phyloP scores from a whole-genome alignment of 2,797 vertebrate species.

The Tolypeutes matacus region DNA sequence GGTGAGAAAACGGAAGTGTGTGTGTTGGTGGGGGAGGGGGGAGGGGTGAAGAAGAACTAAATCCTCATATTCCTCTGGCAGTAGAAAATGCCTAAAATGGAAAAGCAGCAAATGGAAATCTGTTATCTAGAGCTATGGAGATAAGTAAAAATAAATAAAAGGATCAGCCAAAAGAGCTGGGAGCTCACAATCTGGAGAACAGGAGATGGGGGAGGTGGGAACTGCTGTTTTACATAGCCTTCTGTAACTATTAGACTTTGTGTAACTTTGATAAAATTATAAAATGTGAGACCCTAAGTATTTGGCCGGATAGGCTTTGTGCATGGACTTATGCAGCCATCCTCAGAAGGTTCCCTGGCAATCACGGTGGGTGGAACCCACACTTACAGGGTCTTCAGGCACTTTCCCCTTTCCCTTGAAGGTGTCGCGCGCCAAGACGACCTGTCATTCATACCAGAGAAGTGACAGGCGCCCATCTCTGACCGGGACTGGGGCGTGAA shows the following conservation, averaged over 20 bases:
- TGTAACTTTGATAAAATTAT: neutral
- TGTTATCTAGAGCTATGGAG: neutral
- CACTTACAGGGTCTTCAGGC: neutral
- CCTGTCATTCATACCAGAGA: neutral
- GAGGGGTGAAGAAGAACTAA: neutral
- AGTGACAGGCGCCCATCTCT: neutral
- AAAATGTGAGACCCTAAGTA: neutral
- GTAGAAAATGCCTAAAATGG: neutral
- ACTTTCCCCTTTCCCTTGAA: neutral
- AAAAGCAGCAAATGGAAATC: neutral
- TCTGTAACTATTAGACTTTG: neutral
- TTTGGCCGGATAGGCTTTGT: neutral
- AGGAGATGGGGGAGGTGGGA: too few species aligned
- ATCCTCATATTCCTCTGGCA: accelerated
- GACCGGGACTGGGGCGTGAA: neutral
- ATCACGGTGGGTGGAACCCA: neutral
- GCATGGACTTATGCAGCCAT: neutral
- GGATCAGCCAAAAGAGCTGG: neutral
- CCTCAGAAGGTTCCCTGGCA: neutral
- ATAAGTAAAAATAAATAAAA: too few species aligned
- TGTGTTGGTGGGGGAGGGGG: neutral
- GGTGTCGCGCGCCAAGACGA: neutral
- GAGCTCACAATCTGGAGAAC: neutral
- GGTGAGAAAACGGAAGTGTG: neutral
- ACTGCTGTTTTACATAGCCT: neutral